These are phyloP conservation scores for Clivina fossor DNA, from an alignment of 2,888 invertebrate species.

Conservation along the genomic window DNA sequence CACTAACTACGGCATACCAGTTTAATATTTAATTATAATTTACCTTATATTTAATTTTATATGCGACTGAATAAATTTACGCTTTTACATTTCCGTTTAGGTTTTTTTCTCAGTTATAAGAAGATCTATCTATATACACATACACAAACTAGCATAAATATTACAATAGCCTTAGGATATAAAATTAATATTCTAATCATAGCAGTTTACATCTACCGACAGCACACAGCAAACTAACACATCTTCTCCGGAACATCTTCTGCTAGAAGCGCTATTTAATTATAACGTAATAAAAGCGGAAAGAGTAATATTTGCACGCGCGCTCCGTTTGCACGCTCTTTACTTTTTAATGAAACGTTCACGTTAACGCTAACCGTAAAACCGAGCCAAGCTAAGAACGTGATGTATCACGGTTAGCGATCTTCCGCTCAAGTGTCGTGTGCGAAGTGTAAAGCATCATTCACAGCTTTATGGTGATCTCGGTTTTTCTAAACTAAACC, in stretches of 20 bases:
- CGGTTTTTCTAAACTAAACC: too few species aligned
- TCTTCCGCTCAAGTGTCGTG: conserved; percentile 42
- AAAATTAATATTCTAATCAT: conserved; percentile 31
- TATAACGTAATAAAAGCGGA: conserved; percentile 36
- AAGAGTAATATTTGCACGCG: conserved; percentile 31
- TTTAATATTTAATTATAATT: too few species aligned
- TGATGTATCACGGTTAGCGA: conserved; percentile 44
- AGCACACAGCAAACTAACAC: too few species aligned
- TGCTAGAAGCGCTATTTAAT: conserved; percentile 37
- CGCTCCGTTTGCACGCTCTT: conserved; percentile 25
- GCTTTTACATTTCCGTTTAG: too few species aligned
- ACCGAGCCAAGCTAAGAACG: conserved; percentile 37
- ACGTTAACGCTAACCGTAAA: conserved; percentile 19
- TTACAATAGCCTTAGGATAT: conserved; percentile 22
- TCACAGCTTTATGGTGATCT: too few species aligned
- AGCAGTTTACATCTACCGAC: conserved; percentile 5
- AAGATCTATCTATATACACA: too few species aligned
- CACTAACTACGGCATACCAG: too few species aligned
- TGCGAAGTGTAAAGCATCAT: too few species aligned
- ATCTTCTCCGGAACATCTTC: conserved; percentile 37
- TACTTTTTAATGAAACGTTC: conserved; percentile 37
- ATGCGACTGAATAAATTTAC: too few species aligned
- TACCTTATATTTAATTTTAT: too few species aligned
- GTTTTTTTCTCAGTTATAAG: too few species aligned
- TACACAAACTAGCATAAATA: conserved; percentile 22